Base-by-base conservation (phyloP, 2,888 invertebrate species). In the Oligia fasciuncula region DNA sequence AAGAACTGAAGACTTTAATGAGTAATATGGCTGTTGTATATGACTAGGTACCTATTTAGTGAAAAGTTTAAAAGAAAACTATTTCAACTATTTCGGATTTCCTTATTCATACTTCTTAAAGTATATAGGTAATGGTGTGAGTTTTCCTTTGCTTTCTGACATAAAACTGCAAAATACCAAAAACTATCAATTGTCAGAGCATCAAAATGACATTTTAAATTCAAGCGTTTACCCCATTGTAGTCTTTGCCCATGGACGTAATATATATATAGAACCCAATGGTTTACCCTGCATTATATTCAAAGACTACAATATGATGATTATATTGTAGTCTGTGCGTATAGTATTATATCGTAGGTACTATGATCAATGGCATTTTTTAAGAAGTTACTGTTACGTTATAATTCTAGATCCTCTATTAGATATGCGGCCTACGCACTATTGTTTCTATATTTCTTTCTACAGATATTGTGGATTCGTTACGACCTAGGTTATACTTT, bases 361-460 rank as follows among this genome's bases (percentile, higher is more conserved):
- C 54, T 4, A 54, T 1, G 13, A 46, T 1, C 46, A 23, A 85
- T 87, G 85, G 71, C 43, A 51, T 73, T 72, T 62, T 57, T 79
- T 4, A 81, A 69, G 65, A 86, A 85, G 85, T 73, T 87, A 67
- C 60, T 73, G 69, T 75, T 66, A 66, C 60, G 65, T 74, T 68
- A 76, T 68, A 70, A 71, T 19, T 73, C 51, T 17, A 79, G 13
- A 77, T 72, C 43, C 11, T 46, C 35, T 11, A 5, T 82, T n/a
- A 86, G 70, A 77, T 81, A 77, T 82, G 79, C 57, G 43, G 17
- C n/a, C 3, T 81, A 65, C 40, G 40, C 54, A 35, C 2, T 81
- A 23, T 63, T 79, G 35, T 71, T 70, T 54, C 40, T 87, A 49
- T 69, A 69, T 57, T 2, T 82, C 13, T 81, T 73, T 49, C 13